Evolutionary conservation across 35 echinoderm and acorn worm genomes (phyloP).

Genomic region (Apostichopus parvimensis): DNA sequence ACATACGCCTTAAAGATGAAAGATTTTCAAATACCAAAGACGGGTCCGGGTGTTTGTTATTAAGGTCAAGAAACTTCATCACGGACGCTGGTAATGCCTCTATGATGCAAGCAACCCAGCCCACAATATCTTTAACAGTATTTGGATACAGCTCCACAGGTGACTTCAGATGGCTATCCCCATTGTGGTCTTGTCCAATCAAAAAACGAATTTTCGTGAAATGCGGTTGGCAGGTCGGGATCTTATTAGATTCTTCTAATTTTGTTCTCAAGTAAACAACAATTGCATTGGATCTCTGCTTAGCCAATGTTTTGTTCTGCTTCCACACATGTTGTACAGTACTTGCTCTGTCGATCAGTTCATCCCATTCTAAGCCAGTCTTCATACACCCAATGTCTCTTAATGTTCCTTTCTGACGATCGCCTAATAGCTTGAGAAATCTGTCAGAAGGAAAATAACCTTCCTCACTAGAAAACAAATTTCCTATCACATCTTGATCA

Average conservation of each 20-base stretch:
- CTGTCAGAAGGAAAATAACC: slow-evolving; percentile 10
- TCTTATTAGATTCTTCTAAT: background rate
- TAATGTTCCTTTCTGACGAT: slow-evolving; percentile 37
- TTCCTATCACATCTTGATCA: background rate
- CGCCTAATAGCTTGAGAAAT: slow-evolving; percentile 2
- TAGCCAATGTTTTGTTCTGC: background rate
- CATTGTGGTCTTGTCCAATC: background rate
- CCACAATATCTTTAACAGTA: background rate
- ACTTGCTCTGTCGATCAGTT: background rate
- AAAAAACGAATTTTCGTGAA: slow-evolving; percentile 20
- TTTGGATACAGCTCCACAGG: slow-evolving; percentile 1
- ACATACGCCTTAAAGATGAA: background rate
- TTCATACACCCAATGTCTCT: slow-evolving; percentile 42
- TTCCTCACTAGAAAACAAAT: slow-evolving; percentile 45
- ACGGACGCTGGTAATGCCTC: background rate
- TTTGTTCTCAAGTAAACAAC: background rate
- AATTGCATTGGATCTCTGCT: background rate
- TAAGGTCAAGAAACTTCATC: background rate
- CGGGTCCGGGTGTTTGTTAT: background rate
- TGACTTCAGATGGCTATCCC: background rate
- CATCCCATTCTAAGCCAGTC: background rate
- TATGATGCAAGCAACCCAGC: background rate
- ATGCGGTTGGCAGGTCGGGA: background rate
- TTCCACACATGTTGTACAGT: background rate
- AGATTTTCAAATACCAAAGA: slow-evolving; percentile 38